Conservation (phyloP, 1,140 invertebrate species). For the Meloidogyne hapla region DNA sequence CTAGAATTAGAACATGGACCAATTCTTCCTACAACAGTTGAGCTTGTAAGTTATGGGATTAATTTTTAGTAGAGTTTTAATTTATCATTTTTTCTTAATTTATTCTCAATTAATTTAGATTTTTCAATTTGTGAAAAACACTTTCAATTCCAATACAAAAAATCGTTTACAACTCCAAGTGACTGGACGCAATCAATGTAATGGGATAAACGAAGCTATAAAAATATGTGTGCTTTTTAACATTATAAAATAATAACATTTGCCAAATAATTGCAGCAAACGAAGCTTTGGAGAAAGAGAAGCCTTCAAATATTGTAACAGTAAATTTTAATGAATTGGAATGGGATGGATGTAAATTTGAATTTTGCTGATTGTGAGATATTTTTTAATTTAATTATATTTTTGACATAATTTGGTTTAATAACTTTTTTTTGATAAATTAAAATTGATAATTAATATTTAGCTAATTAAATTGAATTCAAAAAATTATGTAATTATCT, state of each 20-base stretch:
- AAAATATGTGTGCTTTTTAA: no score
- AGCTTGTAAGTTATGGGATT: constrained; percentile 8
- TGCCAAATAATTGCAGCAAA: no score
- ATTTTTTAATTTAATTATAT: background rate
- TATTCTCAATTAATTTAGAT: background rate
- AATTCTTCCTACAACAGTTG: constrained; percentile 17
- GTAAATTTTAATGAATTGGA: background rate
- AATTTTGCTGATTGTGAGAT: background rate
- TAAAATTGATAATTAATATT: no score
- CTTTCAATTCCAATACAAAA: background rate
- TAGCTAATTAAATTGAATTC: no score
- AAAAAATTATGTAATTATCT: no score
- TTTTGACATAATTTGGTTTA: background rate
- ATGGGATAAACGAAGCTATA: constrained; percentile 26
- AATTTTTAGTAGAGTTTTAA: background rate
- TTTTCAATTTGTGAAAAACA: background rate
- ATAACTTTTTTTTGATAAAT: background rate
- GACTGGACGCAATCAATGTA: constrained; percentile 12
- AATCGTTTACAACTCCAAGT: constrained; percentile 11
- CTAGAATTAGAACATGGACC: constrained; percentile 33
- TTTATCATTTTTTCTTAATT: background rate
- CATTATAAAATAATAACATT: no score
- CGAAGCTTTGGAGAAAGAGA: background rate
- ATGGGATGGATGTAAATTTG: background rate
- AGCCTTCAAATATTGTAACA: background rate